These are phyloP conservation scores for Ophion obscuratus DNA, from an alignment of 2,888 invertebrate species.

Conservation along the genomic window DNA sequence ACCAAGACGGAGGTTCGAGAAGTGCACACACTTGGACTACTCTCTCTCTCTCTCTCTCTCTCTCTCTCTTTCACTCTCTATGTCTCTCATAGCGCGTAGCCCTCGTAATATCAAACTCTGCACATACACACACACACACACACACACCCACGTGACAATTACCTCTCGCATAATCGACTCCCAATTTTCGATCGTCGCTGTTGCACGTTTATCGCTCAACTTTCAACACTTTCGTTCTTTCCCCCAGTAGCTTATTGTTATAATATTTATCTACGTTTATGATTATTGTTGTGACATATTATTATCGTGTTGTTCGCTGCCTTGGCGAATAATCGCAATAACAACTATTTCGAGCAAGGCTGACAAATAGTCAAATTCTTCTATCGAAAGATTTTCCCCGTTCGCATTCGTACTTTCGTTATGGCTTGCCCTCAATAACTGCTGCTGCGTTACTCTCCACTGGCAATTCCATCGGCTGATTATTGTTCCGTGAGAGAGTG, in stretches of 20 bases:
- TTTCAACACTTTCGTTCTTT: not conserved
- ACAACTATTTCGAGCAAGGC: constrained; percentile 14
- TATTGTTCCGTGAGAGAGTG: constrained; percentile 12
- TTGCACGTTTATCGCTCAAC: constrained; percentile 60
- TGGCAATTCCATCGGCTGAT: constrained; percentile 39
- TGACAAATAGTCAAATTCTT: constrained; percentile 5
- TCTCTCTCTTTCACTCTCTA: too few species aligned
- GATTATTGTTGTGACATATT: not conserved
- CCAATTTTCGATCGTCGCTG: constrained; percentile 50
- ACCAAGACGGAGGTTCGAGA: constrained; percentile 93
- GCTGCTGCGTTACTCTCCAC: constrained; percentile 9
- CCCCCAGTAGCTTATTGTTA: not conserved
- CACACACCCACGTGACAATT: not conserved
- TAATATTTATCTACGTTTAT: not conserved
- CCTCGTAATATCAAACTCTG: not conserved
- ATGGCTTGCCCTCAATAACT: not conserved
- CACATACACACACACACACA: not conserved
- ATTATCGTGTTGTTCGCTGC: not conserved
- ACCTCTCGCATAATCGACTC: not conserved
- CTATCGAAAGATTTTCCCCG: not conserved
- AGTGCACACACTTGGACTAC: constrained; percentile 19
- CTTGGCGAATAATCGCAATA: not conserved
- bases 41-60: not conserved
- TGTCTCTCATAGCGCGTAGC: not conserved
- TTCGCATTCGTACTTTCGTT: not conserved